Evolutionary conservation across 2,113 vertebrate genomes (phyloP).

Genomic region (Petaurus breviceps): DNA sequence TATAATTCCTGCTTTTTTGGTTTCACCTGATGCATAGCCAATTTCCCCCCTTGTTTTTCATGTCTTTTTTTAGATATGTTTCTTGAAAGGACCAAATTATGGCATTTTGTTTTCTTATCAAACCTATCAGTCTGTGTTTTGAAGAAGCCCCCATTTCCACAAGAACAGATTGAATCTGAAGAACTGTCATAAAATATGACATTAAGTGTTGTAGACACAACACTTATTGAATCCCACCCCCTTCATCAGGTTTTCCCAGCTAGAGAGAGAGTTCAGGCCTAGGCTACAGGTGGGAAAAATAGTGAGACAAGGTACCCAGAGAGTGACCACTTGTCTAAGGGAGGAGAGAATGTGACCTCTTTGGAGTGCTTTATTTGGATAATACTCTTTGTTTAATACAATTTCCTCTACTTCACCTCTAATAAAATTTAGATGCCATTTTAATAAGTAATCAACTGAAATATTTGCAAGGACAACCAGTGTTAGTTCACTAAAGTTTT

Average conservation of each 20-base stretch:
- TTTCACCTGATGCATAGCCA: too few relatives aligned
- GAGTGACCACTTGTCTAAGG: not conserved
- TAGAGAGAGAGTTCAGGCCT: not conserved
- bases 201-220: not conserved
- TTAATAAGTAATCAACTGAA: not conserved
- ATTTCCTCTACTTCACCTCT: not conserved
- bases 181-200: not conserved
- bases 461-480: not conserved
- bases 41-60: too few relatives aligned
- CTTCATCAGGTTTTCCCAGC: not conserved
- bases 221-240: not conserved
- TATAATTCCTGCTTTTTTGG: too few relatives aligned
- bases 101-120: not conserved
- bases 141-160: not conserved
- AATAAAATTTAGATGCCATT: not conserved
- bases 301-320: not conserved
- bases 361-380: not conserved
- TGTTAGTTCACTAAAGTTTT: not conserved
- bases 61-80: not conserved
- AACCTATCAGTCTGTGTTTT: not conserved
- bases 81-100: not conserved
- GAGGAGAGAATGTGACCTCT: not conserved
- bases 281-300: not conserved
- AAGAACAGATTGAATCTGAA: not conserved
- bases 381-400: not conserved